Base-by-base conservation (phyloP, 2,113 vertebrate genomes). In the Erythrocercus mccallii region DNA sequence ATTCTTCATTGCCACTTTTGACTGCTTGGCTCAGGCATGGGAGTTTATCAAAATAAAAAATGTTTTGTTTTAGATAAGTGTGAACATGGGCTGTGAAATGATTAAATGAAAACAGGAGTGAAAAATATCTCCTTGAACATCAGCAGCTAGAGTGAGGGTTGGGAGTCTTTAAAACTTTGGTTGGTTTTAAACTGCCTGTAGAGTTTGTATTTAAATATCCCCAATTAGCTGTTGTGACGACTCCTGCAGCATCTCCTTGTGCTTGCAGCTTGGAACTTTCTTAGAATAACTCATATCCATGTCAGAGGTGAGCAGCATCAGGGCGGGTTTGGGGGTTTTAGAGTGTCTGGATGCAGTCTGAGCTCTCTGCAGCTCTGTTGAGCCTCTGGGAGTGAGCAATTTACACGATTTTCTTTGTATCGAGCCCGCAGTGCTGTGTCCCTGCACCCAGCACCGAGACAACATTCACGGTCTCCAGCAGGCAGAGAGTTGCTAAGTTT, bases 31-130 rank as follows among this genome's bases (percentile, higher is more conserved):
- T 92, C 14, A 21, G 72, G 62, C 47, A 58, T 1, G 4, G 28
- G 44, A 92, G 81, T 94, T 97, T 57, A 92, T 91, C 80, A 95
- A 91, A 84, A 86, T 86, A 91, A 94, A 83, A 90, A 86, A 78
- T 91, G 35, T 53, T 92, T 92, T 88, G 72, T 44, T 94, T 92
- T 48, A 91, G 56, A 7, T 71, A 76, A 69, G 13, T 60, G 28
- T 72, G 88, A 76, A 60, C 78, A 64, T 24, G 44, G 72, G 18
- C 69, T 76, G 83, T 71, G 81, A 65, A 89, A 76, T 53, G 61
- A 95, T 89, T 81, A 74, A 88, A 69, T 38, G 81, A 68, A 86
- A 94, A 69, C 7, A 21, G 33, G 27, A 78, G 28, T 91, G 65
- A 92, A 91, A 94, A 91, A 87, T 35, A 84, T 19, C 27, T 68